These are phyloP conservation scores for Seriola quinqueradiata DNA, from an alignment of 2,113 vertebrate genomes.

Conservation along the genomic window DNA sequence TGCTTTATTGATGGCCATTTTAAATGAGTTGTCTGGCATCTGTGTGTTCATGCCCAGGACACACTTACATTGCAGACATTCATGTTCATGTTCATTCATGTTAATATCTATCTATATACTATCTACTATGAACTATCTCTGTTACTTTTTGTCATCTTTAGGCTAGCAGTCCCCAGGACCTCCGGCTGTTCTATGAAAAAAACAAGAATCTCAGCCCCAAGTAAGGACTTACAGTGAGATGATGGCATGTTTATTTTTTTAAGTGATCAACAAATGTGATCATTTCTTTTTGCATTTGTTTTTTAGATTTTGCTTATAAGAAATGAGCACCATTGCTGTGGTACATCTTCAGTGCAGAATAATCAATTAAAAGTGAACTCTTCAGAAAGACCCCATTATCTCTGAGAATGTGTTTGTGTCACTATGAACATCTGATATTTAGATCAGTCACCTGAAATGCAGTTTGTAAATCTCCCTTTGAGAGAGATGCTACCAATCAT, in stretches of 20 bases:
- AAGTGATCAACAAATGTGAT: not conserved
- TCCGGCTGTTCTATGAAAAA: constrained; percentile 97
- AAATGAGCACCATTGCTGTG: not conserved
- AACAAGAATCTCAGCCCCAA: constrained; percentile 95
- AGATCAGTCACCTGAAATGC: no score
- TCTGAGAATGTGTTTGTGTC: not conserved
- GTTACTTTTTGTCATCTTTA: constrained; percentile 63
- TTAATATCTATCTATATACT: no score
- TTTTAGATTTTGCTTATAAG: not conserved
- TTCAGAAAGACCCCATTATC: not conserved
- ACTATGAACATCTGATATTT: not conserved
- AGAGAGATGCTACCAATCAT: not conserved
- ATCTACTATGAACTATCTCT: not conserved
- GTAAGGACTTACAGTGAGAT: constrained; percentile 82
- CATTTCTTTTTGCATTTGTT: not conserved
- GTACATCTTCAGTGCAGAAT: not conserved
- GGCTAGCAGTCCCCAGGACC: constrained; percentile 98
- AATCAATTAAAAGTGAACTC: not conserved
- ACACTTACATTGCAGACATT: not conserved
- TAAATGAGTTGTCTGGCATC: not conserved
- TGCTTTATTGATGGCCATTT: not conserved
- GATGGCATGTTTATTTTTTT: not conserved
- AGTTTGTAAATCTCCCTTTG: not conserved
- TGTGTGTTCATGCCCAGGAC: not conserved
- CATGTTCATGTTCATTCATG: not conserved